Evolutionary conservation across 1,140 invertebrate species (phyloP), one percentile per base, ranked within the genome.

Genomic region (Leptinotarsa lineolata): DNA sequence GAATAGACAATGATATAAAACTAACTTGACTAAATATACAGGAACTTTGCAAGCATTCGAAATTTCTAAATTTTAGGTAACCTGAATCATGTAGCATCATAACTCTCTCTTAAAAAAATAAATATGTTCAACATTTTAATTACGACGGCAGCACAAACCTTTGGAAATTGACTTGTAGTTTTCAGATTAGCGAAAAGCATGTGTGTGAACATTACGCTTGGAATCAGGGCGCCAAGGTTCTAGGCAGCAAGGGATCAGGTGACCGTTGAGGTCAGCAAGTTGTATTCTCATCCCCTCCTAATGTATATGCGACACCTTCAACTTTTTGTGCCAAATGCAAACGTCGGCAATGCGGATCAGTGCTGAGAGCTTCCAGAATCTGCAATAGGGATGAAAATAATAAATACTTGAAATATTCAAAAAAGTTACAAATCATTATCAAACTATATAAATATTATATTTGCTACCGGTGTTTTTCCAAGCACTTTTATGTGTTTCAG

Each of bases 301-400:
- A 89, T 73, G 93, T 96, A 85, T 92, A 95, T 67, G 93, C 93
- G 79, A 96, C 94, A 85, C 93, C 95, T 84, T 95, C 94, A 83
- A 97, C 86, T 86, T 94, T 94, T 85, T 95, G 93, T 74, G 93
- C 91, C 85, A 97, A 88, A 85, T 96, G 93, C 87, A 94, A 90
- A 86, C 95, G 95, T 82, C 93, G 92, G 85, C 93, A 95, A 80
- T 90, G 89, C 5, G 91, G 87, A 84, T 95, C 93, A 77, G 88
- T 89, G 83, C 95, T 93, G 85, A 97, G 87, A 76, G 93, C 92
- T 86, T 94, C 91, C 80, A 95, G 85, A 76, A 93, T 92, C 92
- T 94, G 82, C 21, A 86, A 77, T 18, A 39, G 8, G 30, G 8
- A 39, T 39, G 30, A 39, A 39, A 39, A 39, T 11, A 39, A 39